Evolutionary conservation across 2,797 vertebrate genomes (phyloP).

Genomic region (Eulemur coronatus): DNA sequence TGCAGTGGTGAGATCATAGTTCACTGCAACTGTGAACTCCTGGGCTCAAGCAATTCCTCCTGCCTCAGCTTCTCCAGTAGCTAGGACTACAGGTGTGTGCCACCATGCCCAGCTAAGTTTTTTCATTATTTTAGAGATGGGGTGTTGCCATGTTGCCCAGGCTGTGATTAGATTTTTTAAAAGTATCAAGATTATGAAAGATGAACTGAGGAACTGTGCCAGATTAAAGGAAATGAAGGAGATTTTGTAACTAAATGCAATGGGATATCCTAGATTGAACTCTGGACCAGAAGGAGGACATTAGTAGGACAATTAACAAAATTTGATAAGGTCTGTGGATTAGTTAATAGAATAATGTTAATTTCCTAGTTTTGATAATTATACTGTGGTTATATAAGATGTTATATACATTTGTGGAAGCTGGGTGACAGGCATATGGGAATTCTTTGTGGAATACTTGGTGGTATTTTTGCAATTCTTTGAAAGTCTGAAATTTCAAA

Average conservation of each 20-base stretch:
- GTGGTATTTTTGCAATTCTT: not conserved
- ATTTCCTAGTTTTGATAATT: not conserved
- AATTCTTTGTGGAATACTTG: not conserved
- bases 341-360: not conserved
- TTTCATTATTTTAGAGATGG: not conserved
- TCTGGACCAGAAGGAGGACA: not conserved
- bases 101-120: not conserved
- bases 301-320: not conserved
- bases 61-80: not conserved
- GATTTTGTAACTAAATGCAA: not conserved
- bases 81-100: not conserved
- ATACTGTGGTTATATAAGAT: not conserved
- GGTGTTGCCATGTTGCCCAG: not conserved
- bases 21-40: too few species aligned
- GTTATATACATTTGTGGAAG: not conserved
- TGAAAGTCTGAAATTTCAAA: not conserved
- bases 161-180: not conserved
- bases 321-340: not conserved
- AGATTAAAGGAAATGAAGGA: not conserved
- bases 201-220: not conserved
- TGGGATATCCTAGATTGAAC: not conserved
- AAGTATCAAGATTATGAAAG: not conserved
- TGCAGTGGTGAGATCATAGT: too few species aligned
- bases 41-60: not conserved
- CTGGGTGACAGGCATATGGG: not conserved